Conservation (phyloP, 2,888 invertebrate genomes). For the Pseudoips prasinana region DNA sequence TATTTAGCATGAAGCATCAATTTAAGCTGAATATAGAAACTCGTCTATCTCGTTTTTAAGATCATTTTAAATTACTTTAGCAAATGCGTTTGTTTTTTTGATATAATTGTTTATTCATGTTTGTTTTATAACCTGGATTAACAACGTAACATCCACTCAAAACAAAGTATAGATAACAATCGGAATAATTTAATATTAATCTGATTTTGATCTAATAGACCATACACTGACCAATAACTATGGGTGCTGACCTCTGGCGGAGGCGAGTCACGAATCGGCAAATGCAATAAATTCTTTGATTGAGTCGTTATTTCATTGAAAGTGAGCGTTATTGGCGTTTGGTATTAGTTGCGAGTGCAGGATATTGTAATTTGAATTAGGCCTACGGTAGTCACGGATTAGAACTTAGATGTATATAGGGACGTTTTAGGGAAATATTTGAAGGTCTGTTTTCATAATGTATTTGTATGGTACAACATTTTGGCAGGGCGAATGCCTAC, state of each 20-base stretch:
- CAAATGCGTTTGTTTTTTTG: too few relatives aligned
- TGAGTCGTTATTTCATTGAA: constrained; percentile 33
- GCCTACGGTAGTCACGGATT: constrained; percentile 14
- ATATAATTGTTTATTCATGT: too few relatives aligned
- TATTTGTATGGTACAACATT: too few relatives aligned
- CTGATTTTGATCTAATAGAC: constrained; percentile 29
- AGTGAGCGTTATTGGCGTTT: constrained; percentile 27
- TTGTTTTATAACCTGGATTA: too few relatives aligned
- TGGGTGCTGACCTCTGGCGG: constrained; percentile 28
- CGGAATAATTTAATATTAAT: constrained; percentile 23
- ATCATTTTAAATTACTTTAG: too few relatives aligned
- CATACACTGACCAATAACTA: constrained; percentile 23
- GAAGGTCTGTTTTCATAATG: too few relatives aligned
- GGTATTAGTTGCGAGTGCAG: constrained; percentile 16
- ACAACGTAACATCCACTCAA: constrained; percentile 7
- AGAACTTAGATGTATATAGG: too few relatives aligned
- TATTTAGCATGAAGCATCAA: too few relatives aligned
- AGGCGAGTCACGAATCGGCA: constrained; percentile 33
- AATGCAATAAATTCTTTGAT: constrained; percentile 39
- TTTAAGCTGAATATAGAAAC: too few relatives aligned
- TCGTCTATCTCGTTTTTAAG: too few relatives aligned
- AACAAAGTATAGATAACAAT: constrained; percentile 18
- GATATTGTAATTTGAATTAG: constrained; percentile 21
- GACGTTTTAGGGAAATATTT: too few relatives aligned
- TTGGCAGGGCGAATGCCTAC: too few relatives aligned